Evolutionary conservation across 2,113 vertebrate genomes (phyloP).

Genomic region (Limanda limanda): DNA sequence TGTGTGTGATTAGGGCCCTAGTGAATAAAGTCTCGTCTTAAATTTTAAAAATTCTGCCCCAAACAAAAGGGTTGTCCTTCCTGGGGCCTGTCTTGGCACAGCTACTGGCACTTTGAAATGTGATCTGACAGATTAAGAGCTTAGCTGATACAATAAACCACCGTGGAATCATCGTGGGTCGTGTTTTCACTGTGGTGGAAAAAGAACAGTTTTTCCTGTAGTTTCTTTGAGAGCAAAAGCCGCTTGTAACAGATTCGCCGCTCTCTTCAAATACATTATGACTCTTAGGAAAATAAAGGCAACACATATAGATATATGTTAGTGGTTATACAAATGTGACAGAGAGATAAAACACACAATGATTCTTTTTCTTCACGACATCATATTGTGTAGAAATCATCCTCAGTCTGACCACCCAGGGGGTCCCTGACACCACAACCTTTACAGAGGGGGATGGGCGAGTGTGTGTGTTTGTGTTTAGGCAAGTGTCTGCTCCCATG

Average conservation of each 20-base stretch:
- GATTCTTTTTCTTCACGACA: slow-evolving; percentile 47
- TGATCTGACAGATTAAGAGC: slow-evolving; percentile 78
- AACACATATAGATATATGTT: not conserved
- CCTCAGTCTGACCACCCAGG: slow-evolving; percentile 88
- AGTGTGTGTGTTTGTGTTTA: slow-evolving; percentile 67
- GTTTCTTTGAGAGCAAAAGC: slow-evolving; percentile 23
- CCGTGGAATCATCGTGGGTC: slow-evolving; percentile 64
- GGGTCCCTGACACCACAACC: slow-evolving; percentile 79
- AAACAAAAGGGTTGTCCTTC: slow-evolving; percentile 73
- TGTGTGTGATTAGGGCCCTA: slow-evolving; percentile 12
- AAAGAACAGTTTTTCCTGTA: slow-evolving; percentile 32
- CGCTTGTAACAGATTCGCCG: slow-evolving; percentile 12
- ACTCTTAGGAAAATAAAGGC: not conserved
- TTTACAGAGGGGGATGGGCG: slow-evolving; percentile 74
- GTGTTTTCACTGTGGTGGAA: slow-evolving; percentile 45
- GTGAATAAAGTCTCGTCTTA: slow-evolving; percentile 62
- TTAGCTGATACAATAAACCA: slow-evolving; percentile 78
- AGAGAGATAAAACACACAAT: slow-evolving; percentile 26
- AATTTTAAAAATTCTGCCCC: slow-evolving; percentile 57
- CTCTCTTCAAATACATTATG: slow-evolving; percentile 14
- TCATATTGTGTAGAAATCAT: slow-evolving; percentile 79
- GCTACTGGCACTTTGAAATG: slow-evolving; percentile 75
- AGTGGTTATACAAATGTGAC: slow-evolving; percentile 26
- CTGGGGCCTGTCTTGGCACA: slow-evolving; percentile 74
- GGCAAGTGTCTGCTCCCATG: slow-evolving; percentile 74